These are phyloP conservation scores for Amblyopsis hoosieri DNA, from an alignment of 2,797 vertebrate genomes.

Conservation along the genomic window DNA sequence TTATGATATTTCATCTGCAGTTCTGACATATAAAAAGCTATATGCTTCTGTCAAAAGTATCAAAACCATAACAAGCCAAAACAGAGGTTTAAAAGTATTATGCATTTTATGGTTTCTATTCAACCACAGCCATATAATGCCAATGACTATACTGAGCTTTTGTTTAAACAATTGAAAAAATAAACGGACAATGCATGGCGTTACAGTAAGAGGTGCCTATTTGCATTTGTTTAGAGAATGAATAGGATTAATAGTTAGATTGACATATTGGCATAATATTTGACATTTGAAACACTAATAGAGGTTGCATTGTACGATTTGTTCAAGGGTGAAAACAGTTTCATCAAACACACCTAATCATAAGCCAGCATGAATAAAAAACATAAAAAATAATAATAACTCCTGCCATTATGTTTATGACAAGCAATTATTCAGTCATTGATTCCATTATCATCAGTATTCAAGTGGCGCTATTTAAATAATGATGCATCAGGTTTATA, in stretches of 20 bases:
- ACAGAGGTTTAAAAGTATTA: too few relatives aligned
- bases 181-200: too few relatives aligned
- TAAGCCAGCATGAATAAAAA: conserved; percentile 28
- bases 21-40: too few relatives aligned
- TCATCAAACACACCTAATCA: conserved; percentile 11
- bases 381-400: conserved; percentile 23
- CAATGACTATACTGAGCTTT: too few relatives aligned
- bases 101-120: too few relatives aligned
- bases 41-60: too few relatives aligned
- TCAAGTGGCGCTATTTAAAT: conserved; percentile 40
- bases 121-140: too few relatives aligned
- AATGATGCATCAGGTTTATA: conserved; percentile 42
- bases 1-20: too few relatives aligned
- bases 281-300: neutral
- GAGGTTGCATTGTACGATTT: conserved; percentile 1
- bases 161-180: too few relatives aligned
- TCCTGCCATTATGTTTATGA: conserved; percentile 43
- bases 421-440: conserved; percentile 50
- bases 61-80: too few relatives aligned
- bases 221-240: too few relatives aligned
- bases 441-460: conserved; percentile 48
- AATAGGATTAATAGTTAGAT: neutral
- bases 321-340: neutral
- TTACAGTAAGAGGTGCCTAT: too few relatives aligned
- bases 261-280: neutral